phyloP scores from a whole-genome alignment of 2,113 vertebrate species.

The Mustela nigripes region DNA sequence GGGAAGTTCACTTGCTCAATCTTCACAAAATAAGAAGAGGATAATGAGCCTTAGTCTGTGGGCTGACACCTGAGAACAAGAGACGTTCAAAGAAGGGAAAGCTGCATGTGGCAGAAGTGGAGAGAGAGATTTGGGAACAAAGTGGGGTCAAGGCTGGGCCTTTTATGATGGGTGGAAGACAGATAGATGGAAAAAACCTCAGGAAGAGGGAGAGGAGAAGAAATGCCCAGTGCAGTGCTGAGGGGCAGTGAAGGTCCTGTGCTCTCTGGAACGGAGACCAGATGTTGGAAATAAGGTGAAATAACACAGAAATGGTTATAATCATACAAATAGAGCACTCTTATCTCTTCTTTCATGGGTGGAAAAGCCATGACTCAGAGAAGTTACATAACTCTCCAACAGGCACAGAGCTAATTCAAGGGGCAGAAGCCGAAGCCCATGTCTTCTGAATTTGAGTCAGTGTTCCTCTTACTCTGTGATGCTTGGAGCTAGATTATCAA shows the following conservation, averaged over 20 bases:
- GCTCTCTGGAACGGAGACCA: background rate
- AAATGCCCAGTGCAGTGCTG: fast-evolving
- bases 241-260: background rate
- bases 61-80: background rate
- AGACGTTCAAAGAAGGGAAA: background rate
- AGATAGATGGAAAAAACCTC: background rate
- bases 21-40: background rate
- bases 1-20: background rate
- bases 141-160: background rate
- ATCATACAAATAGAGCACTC: too few relatives aligned
- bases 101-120: background rate
- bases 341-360: background rate
- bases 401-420: background rate
- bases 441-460: background rate
- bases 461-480: background rate
- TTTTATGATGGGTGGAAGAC: background rate
- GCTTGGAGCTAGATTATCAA: background rate
- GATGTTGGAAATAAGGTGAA: background rate
- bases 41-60: background rate
- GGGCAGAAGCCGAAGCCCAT: background rate
- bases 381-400: background rate
- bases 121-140: background rate
- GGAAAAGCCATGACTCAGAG: constrained; percentile 1
- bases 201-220: background rate
- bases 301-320: background rate